Percentiles rank a stretch among this genome's conserved stretches.
Conservation (phyloP, 2,797 vertebrate species). For the Sebastes oblongus region DNA sequence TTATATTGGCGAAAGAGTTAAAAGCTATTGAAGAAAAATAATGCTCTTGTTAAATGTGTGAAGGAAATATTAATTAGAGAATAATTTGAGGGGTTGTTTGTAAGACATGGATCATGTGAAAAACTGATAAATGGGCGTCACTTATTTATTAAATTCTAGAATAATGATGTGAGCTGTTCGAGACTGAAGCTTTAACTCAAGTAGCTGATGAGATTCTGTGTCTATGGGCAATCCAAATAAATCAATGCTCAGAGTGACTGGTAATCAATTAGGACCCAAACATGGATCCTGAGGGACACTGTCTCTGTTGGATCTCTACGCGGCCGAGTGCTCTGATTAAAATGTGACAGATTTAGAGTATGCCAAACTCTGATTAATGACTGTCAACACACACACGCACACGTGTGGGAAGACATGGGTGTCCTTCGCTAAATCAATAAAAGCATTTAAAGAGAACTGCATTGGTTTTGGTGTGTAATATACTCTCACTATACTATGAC, state of each 20-base stretch:
- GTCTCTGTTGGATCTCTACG: constrained; percentile 20
- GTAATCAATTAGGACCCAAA: constrained; percentile 55
- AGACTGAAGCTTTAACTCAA: constrained; percentile 16
- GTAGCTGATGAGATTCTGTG: constrained; percentile 33
- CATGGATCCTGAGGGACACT: constrained; percentile 38
- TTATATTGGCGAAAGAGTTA: neutral
- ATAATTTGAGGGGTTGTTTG: neutral
- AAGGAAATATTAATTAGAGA: neutral
- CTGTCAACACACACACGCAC: neutral
- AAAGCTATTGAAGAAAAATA: neutral
- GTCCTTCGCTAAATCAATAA: constrained; percentile 6
- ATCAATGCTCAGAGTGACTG: constrained; percentile 52
- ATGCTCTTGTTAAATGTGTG: neutral
- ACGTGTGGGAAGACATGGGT: neutral
- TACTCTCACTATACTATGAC: neutral
- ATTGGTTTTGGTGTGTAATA: neutral
- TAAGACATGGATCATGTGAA: neutral
- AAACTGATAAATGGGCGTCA: neutral
- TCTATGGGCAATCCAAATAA: constrained; percentile 32
- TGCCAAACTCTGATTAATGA: constrained; percentile 50
- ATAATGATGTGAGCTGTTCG: neutral
- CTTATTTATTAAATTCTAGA: neutral
- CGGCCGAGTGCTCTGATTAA: constrained; percentile 52
- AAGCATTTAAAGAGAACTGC: neutral
- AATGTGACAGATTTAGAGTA: constrained; percentile 51